These are phyloP conservation scores for Acanthosoma haemorrhoidale DNA, from an alignment of 2,888 invertebrate species.

Conservation along the genomic window DNA sequence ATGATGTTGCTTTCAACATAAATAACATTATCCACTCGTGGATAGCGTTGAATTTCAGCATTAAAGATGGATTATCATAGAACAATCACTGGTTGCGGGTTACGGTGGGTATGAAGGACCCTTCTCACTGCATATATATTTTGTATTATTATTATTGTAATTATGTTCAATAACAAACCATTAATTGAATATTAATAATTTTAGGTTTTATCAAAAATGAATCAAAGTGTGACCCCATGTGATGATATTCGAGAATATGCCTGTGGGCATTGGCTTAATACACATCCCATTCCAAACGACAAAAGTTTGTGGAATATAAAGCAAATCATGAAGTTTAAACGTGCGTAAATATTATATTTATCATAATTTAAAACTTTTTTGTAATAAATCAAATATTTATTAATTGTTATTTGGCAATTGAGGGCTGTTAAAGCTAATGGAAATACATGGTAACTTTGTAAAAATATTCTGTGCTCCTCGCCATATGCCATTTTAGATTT, in stretches of 20 bases:
- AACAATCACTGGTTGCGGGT: too few species aligned
- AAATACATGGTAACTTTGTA: neutral
- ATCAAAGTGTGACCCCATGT: constrained; percentile 50
- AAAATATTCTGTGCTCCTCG: neutral
- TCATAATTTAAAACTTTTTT: too few species aligned
- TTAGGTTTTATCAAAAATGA: constrained; percentile 50
- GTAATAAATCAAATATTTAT: too few species aligned
- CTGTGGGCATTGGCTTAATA: constrained; percentile 52
- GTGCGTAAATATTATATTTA: constrained; percentile 42
- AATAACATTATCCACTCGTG: too few species aligned
- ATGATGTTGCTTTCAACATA: too few species aligned
- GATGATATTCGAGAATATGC: constrained; percentile 51
- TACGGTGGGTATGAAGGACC: too few species aligned
- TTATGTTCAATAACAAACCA: neutral
- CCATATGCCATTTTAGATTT: neutral
- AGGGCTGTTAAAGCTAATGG: too few species aligned
- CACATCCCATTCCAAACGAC: constrained; percentile 47
- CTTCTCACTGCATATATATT: too few species aligned
- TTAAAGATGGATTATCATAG: too few species aligned
- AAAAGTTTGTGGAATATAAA: constrained; percentile 49
- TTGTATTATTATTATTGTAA: neutral
- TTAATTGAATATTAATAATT: constrained; percentile 28
- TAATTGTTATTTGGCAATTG: too few species aligned
- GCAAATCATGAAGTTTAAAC: constrained; percentile 47
- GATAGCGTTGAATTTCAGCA: too few species aligned